Evolutionary conservation across 2,797 vertebrate genomes (phyloP), one percentile per base, ranked within the genome.

Genomic region (Dermochelys coriacea): DNA sequence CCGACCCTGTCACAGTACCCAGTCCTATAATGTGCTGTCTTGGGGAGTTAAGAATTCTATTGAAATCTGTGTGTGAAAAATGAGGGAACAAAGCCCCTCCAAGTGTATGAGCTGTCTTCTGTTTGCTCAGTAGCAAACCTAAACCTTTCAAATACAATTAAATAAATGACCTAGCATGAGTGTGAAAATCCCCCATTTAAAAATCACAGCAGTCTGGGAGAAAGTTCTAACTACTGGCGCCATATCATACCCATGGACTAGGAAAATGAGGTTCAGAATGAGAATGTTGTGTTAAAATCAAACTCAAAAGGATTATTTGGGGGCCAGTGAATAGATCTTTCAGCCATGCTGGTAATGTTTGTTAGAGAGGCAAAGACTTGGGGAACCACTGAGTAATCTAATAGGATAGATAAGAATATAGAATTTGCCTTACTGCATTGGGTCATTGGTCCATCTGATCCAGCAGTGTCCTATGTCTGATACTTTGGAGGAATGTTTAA

Each of bases 31-130:
- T 0, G 7, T 87, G 75, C 84, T 51, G 4, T 94, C 93, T 82
- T 94, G 37, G 93, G 84, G 88, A 96, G 93, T 80, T 92, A 61
- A 93, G 55, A 82, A 16, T 15, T 0, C 12, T 74, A 91, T 87
- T 95, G 1, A 14, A 88, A 77, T 16, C 45, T 15, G 8, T 31
- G 45, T 7, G 14, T 77, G 41, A 49, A 15, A 77, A 49, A 29
- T 49, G 45, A 27, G 45, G 29, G 89, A 94, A 81, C 79, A 94
- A 96, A 97, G 89, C 86, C 86, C 87, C 95, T 95, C 78, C 54
- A 84, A 91, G 94, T 49, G 92, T 89, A 96, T 59, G 89, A 88
- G 93, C 94, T 92, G 85, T 41, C 86, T 57, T 86, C 84, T 94
- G 64, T 88, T 91, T 86, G 87, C 90, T 94, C 84, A 75, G 87